phyloP scores from a whole-genome alignment of 2,797 vertebrate genomes.

The Cetoscarus ocellatus region DNA sequence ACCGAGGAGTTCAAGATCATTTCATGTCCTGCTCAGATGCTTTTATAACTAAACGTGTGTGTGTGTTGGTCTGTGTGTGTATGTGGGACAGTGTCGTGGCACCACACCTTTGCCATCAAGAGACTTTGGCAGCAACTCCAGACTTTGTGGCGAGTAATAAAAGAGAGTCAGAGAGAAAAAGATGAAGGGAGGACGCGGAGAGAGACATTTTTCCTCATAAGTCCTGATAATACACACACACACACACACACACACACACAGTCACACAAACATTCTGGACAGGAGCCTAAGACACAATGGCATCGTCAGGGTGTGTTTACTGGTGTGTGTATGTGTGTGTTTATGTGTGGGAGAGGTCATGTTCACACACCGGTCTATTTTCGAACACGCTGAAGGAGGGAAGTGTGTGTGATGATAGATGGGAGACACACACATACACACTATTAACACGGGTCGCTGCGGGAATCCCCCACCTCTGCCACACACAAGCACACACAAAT shows the following conservation, averaged over 20 bases:
- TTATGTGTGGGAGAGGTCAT: slow-evolving; percentile 84
- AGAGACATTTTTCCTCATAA: slow-evolving; percentile 50
- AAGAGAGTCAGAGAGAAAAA: slow-evolving; percentile 49
- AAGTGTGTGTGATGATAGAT: slow-evolving; percentile 85
- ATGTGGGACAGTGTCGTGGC: slow-evolving; percentile 38
- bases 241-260: slow-evolving; percentile 42
- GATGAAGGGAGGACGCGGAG: slow-evolving; percentile 44
- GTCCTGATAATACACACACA: slow-evolving; percentile 41
- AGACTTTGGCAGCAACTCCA: slow-evolving; percentile 85
- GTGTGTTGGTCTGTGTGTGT: slow-evolving; percentile 1
- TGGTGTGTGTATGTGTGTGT: slow-evolving; percentile 55
- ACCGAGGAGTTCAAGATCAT: slow-evolving; percentile 2
- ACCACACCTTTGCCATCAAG: slow-evolving; percentile 89
- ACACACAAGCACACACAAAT: slow-evolving; percentile 26
- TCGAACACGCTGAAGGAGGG: slow-evolving; percentile 78
- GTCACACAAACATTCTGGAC: slow-evolving; percentile 39
- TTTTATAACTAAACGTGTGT: neutral
- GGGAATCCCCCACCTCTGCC: slow-evolving; percentile 59
- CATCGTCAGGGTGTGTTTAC: slow-evolving; percentile 72
- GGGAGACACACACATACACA: slow-evolving; percentile 61
- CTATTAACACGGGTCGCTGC: slow-evolving; percentile 48
- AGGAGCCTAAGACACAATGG: slow-evolving; percentile 73
- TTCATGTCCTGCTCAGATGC: neutral
- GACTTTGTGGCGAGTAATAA: slow-evolving; percentile 84
- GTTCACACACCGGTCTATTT: slow-evolving; percentile 86